phyloP scores from a whole-genome alignment of 2,797 vertebrate genomes.

The Sebastiscus tertius region DNA sequence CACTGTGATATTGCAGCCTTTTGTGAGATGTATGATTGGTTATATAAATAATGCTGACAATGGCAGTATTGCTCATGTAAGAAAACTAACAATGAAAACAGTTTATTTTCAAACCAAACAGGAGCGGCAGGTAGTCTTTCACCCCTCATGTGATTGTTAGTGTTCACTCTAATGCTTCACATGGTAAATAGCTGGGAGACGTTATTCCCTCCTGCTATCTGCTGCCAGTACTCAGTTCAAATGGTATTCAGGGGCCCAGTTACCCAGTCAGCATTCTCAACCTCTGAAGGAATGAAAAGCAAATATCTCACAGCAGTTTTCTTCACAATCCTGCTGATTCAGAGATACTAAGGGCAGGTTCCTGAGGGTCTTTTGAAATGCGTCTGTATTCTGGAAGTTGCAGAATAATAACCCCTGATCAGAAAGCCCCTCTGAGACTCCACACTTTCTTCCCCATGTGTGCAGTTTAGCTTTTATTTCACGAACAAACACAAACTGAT shows the following conservation, averaged over 20 bases:
- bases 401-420: not conserved
- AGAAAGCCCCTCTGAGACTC: not conserved
- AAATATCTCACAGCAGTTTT: constrained; percentile 39
- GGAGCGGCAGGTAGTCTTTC: constrained; percentile 2
- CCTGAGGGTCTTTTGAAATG: constrained; percentile 1
- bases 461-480: not conserved
- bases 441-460: not conserved
- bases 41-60: not conserved
- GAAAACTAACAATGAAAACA: not conserved
- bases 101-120: not conserved
- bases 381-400: not conserved
- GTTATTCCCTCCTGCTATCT: not conserved
- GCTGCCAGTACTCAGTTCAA: constrained; percentile 21
- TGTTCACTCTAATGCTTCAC: constrained; percentile 2
- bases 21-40: not conserved
- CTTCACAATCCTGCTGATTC: constrained; percentile 45
- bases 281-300: constrained; percentile 27
- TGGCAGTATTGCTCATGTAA: not conserved
- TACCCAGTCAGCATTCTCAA: constrained; percentile 27
- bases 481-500: not conserved
- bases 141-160: not conserved
- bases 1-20: not conserved
- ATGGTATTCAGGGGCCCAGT: not conserved
- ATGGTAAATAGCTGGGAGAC: constrained; percentile 35
- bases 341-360: constrained; percentile 21